Evolutionary conservation across 1,140 invertebrate species (phyloP).

Genomic region (Pinna nobilis): DNA sequence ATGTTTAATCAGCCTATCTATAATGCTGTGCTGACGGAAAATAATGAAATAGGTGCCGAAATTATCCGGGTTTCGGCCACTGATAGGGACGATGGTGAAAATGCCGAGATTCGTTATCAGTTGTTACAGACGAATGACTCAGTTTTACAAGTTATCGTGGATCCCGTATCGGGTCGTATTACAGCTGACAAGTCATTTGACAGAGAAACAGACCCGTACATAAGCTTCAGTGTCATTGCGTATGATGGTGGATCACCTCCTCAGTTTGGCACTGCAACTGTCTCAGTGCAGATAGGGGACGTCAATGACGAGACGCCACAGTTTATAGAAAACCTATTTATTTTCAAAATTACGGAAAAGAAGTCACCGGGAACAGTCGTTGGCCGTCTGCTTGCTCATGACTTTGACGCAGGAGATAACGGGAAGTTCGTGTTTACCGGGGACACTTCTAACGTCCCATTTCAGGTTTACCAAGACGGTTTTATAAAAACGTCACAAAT

Average conservation of each 20-base stretch:
- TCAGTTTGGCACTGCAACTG: constrained; percentile 24
- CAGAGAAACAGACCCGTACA: constrained; percentile 69
- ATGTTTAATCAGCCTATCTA: constrained; percentile 79
- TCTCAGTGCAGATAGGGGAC: constrained; percentile 15
- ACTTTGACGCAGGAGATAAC: constrained; percentile 20
- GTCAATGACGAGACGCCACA: constrained; percentile 14
- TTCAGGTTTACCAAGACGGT: constrained; percentile 89
- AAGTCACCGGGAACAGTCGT: constrained; percentile 14
- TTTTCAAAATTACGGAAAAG: constrained; percentile 18
- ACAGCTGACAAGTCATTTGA: constrained; percentile 40
- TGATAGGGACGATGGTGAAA: constrained; percentile 90
- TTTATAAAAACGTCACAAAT: constrained; percentile 83
- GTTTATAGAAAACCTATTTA: constrained; percentile 20
- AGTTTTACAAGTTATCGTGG: constrained; percentile 60
- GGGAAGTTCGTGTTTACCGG: constrained; percentile 7
- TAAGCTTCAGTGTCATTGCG: constrained; percentile 89
- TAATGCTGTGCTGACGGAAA: constrained; percentile 87
- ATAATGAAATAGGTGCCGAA: constrained; percentile 83
- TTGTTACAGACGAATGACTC: constrained; percentile 79
- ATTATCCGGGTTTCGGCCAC: constrained; percentile 85
- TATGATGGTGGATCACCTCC: constrained; percentile 91
- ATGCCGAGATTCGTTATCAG: constrained; percentile 91
- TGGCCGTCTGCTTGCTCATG: constrained; percentile 12
- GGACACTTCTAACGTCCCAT: constrained; percentile 81
- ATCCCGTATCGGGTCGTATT: constrained; percentile 35